Evolutionary conservation across 2,113 vertebrate genomes (phyloP).

Genomic region (Catharus minimus): DNA sequence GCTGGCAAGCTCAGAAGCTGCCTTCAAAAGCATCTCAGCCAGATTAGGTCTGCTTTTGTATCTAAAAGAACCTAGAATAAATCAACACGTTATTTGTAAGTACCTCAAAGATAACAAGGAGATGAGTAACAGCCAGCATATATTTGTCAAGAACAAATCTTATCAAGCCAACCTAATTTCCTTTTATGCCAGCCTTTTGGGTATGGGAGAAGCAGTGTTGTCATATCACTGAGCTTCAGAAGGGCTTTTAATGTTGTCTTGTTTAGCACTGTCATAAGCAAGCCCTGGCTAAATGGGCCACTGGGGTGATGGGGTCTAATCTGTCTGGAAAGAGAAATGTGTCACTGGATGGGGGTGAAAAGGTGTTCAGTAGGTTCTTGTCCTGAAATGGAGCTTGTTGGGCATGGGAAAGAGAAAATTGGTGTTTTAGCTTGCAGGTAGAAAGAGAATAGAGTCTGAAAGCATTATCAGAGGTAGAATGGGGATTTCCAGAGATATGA

Average conservation of each 20-base stretch:
- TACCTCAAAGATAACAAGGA: conserved; percentile 21
- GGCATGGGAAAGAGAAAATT: background rate
- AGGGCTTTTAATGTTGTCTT: background rate
- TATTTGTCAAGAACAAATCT: conserved; percentile 43
- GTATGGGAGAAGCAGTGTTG: background rate
- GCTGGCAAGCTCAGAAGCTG: background rate
- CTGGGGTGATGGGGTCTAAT: background rate
- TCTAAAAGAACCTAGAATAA: conserved; percentile 19
- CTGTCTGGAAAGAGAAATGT: background rate
- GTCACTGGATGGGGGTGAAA: background rate
- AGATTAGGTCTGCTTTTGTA: background rate
- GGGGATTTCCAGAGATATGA: background rate
- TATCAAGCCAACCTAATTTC: conserved; percentile 50
- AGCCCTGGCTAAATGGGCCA: background rate
- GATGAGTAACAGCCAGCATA: conserved; percentile 16
- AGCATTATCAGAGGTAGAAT: background rate
- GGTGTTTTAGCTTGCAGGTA: background rate
- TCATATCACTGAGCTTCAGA: background rate
- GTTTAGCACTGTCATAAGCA: background rate
- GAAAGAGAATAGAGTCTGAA: background rate
- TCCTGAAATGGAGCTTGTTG: background rate
- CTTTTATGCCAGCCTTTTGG: conserved; percentile 31
- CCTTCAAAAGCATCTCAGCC: background rate
- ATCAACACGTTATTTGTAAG: conserved; percentile 21
- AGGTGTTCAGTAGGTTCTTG: background rate